phyloP scores from a whole-genome alignment of 2,797 vertebrate species.

The Typhlichthys subterraneus region DNA sequence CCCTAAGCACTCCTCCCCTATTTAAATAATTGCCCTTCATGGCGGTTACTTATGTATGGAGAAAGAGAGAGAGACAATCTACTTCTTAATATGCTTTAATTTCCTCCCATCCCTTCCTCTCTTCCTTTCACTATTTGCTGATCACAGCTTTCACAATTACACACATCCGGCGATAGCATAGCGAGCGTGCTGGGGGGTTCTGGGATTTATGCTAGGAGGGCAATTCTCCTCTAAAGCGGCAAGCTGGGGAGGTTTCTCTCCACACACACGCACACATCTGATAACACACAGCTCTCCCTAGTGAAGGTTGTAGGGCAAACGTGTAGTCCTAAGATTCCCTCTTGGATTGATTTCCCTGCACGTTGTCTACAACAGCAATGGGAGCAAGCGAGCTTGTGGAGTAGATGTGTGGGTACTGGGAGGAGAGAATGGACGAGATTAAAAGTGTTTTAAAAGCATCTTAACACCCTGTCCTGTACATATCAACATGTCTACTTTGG shows the following conservation, averaged over 20 bases:
- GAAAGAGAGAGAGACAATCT: slow-evolving; percentile 30
- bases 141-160: slow-evolving; percentile 77
- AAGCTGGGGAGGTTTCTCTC: slow-evolving; percentile 24
- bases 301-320: slow-evolving; percentile 31
- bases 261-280: slow-evolving; percentile 12
- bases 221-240: slow-evolving; percentile 53
- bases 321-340: slow-evolving; percentile 28
- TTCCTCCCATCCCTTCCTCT: slow-evolving; percentile 7
- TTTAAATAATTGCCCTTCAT: slow-evolving; percentile 64
- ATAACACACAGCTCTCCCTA: slow-evolving; percentile 22
- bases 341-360: slow-evolving; percentile 1
- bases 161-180: slow-evolving; percentile 68
- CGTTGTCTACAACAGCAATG: not conserved
- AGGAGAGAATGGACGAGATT: not conserved
- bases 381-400: not conserved
- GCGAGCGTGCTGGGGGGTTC: slow-evolving; percentile 67
- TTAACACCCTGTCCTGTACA: not conserved
- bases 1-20: slow-evolving; percentile 28
- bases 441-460: not conserved
- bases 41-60: slow-evolving; percentile 58
- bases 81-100: slow-evolving; percentile 6
- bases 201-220: slow-evolving; percentile 75
- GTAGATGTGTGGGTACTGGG: not conserved
- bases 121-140: slow-evolving; percentile 52
- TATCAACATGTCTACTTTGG: no score